Evolutionary conservation across 2,113 vertebrate species (phyloP).

Genomic region (Lontra canadensis): DNA sequence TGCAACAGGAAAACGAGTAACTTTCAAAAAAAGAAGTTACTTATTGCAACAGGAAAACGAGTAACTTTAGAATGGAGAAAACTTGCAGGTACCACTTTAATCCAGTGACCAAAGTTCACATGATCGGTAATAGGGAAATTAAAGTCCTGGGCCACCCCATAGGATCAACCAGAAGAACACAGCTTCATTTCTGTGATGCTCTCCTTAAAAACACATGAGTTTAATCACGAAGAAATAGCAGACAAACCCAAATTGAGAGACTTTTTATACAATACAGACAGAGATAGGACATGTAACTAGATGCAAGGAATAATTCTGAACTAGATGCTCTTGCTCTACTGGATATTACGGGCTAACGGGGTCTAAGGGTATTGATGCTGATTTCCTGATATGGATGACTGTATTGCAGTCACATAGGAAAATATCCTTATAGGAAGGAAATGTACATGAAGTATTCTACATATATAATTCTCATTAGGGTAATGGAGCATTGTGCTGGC

Average conservation of each 20-base stretch:
- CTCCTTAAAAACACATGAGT: not conserved
- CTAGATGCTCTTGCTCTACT: not conserved
- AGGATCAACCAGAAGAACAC: not conserved
- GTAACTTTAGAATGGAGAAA: not conserved
- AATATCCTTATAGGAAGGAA: not conserved
- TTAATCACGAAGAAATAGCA: not conserved
- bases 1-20: not conserved
- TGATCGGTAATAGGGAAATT: not conserved
- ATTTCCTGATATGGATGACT: not conserved
- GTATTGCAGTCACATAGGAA: not conserved
- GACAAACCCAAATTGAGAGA: not conserved
- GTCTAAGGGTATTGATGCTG: not conserved
- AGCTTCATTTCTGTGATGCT: not conserved
- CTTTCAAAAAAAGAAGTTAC: not conserved
- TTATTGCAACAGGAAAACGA: not conserved
- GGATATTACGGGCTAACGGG: too few relatives aligned
- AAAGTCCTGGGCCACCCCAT: not conserved
- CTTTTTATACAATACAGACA: not conserved
- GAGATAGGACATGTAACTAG: not conserved
- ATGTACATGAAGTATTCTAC: not conserved
- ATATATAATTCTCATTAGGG: not conserved
- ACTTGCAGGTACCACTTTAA: not conserved
- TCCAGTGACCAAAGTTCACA: not conserved
- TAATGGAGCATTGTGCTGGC: not conserved
- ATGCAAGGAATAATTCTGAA: not conserved